phyloP scores from a whole-genome alignment of 2,888 invertebrate genomes.

The Agrilus cyanescens region DNA sequence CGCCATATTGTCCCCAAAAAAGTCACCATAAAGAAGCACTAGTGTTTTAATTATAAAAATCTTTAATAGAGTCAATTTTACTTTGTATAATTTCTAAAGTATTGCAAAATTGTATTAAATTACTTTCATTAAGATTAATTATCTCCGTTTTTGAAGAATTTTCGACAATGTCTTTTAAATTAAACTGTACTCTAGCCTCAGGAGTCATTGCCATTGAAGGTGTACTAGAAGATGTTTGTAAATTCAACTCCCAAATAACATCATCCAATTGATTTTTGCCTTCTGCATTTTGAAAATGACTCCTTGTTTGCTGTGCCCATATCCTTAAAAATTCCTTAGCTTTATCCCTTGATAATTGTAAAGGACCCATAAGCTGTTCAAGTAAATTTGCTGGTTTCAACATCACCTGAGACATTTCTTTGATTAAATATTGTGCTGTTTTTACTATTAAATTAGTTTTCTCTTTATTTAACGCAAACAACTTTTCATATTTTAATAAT shows the following conservation, averaged over 20 bases:
- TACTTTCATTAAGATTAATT: slow-evolving; percentile 40
- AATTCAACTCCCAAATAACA: slow-evolving; percentile 44
- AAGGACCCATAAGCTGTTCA: slow-evolving; percentile 37
- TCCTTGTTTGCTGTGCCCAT: slow-evolving; percentile 42
- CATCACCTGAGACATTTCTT: slow-evolving; percentile 39
- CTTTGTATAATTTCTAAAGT: slow-evolving; percentile 42
- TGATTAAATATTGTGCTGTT: slow-evolving; percentile 33
- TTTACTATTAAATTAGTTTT: slow-evolving; percentile 17
- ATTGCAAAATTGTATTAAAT: slow-evolving; percentile 39
- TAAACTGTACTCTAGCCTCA: slow-evolving; percentile 39
- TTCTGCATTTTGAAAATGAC: slow-evolving; percentile 39
- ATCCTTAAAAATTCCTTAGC: slow-evolving; percentile 41
- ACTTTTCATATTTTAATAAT: slow-evolving; percentile 19
- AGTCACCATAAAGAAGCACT: not conserved
- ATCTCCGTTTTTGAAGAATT: slow-evolving; percentile 32
- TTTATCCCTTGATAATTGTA: slow-evolving; percentile 40
- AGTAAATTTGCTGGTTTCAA: slow-evolving; percentile 43
- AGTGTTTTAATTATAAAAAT: slow-evolving; percentile 1
- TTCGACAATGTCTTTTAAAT: slow-evolving; percentile 22
- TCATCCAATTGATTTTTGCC: slow-evolving; percentile 38
- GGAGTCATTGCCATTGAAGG: slow-evolving; percentile 37
- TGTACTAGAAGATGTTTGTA: slow-evolving; percentile 39
- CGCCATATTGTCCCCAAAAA: too few species aligned
- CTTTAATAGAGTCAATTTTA: slow-evolving; percentile 25
- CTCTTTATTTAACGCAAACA: slow-evolving; percentile 18